Percentiles rank a stretch among this genome's conserved stretches.
These are phyloP conservation scores for Rhagoletis pomonella DNA, from an alignment of 1,140 invertebrate genomes.

Conservation along the genomic window DNA sequence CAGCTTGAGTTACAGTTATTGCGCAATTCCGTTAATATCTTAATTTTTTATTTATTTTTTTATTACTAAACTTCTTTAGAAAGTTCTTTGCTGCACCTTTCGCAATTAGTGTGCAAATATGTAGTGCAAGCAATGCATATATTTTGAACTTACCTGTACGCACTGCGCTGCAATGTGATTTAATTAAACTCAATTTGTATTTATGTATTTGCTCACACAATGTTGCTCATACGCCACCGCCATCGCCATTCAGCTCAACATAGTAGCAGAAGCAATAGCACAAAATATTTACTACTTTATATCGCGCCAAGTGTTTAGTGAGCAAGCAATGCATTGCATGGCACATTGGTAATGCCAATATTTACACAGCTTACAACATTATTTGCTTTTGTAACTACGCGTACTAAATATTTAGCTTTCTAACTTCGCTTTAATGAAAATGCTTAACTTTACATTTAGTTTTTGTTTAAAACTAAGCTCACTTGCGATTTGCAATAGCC, in stretches of 20 bases:
- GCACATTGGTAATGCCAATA: neutral
- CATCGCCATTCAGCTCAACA: neutral
- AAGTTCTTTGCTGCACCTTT: no score
- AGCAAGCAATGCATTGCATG: neutral
- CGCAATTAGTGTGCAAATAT: no score
- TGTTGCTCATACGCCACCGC: slow-evolving; percentile 16
- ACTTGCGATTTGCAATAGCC: neutral
- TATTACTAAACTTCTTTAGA: no score
- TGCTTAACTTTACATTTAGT: slow-evolving; percentile 22
- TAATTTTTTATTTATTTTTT: no score
- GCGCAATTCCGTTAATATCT: no score
- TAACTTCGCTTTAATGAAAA: slow-evolving; percentile 32
- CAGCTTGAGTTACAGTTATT: no score
- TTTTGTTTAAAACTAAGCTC: neutral
- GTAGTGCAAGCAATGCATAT: no score
- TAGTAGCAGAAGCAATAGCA: neutral
- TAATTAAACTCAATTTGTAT: slow-evolving; percentile 21
- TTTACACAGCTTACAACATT: slow-evolving; percentile 3
- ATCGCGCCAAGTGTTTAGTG: neutral
- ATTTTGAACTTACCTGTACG: neutral
- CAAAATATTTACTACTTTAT: neutral
- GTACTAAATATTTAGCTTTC: neutral
- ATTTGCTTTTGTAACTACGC: no score
- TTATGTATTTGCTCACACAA: neutral
- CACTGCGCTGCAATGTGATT: neutral